Conservation (phyloP, 2,113 vertebrate genomes). For the Clarias magur region DNA sequence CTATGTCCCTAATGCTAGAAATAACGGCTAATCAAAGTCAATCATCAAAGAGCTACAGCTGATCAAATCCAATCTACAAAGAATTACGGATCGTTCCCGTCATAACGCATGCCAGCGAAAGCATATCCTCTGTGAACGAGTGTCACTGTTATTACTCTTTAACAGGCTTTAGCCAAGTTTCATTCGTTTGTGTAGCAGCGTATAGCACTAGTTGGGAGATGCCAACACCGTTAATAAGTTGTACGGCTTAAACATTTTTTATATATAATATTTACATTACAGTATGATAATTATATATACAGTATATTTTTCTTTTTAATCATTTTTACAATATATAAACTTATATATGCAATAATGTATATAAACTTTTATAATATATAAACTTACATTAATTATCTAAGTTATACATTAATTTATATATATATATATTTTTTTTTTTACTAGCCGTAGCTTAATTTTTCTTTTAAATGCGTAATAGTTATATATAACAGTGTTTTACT, state of each 20-base stretch:
- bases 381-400: no score
- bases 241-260: background rate
- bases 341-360: no score
- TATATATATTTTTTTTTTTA: background rate
- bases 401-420: no score
- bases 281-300: no score
- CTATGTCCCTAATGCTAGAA: background rate
- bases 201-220: background rate
- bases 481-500: background rate
- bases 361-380: no score
- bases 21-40: background rate
- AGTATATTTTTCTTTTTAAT: no score
- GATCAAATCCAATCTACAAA: background rate
- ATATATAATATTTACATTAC: no score
- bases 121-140: background rate
- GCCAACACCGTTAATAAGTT: background rate
- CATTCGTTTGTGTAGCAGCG: no score
- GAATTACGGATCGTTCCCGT: background rate
- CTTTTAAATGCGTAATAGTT: background rate
- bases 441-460: background rate
- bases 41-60: background rate
- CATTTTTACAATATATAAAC: no score
- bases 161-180: background rate
- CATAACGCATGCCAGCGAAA: background rate
- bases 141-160: background rate